Percentiles rank a stretch among this genome's conserved stretches.
Evolutionary conservation across 2,113 vertebrate species (phyloP).

Genomic region (Cephalopholis sonnerati): DNA sequence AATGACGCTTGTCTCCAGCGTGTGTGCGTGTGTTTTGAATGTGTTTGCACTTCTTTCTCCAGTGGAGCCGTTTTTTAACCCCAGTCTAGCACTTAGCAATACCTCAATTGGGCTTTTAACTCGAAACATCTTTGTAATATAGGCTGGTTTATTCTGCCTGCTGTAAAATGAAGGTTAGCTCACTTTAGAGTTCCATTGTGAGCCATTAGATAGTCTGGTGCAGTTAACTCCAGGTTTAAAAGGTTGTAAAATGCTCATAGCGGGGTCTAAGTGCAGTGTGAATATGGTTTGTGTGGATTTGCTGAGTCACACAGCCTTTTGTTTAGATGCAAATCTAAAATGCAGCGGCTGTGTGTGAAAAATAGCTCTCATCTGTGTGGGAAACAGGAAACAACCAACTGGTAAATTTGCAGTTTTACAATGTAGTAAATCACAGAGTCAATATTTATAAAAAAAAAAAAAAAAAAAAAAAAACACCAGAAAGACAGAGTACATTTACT

Average conservation of each 20-base stretch:
- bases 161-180: constrained; percentile 38
- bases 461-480: neutral
- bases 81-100: neutral
- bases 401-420: constrained; percentile 29
- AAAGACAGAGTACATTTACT: constrained; percentile 20
- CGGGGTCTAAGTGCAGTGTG: constrained; percentile 10
- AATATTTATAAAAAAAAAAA: constrained; percentile 45
- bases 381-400: constrained; percentile 14
- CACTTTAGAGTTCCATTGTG: constrained; percentile 20
- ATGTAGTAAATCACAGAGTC: constrained; percentile 19
- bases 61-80: neutral
- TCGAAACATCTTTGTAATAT: constrained; percentile 20
- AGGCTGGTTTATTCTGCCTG: constrained; percentile 13
- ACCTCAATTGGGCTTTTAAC: constrained; percentile 32
- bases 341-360: neutral
- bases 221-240: constrained; percentile 42
- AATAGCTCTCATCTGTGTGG: constrained; percentile 6
- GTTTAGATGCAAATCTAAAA: constrained; percentile 36
- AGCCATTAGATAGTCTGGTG: constrained; percentile 36
- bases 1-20: constrained; percentile 20
- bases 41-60: constrained; percentile 6
- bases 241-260: constrained; percentile 24
- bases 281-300: constrained; percentile 14
- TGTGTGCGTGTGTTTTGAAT: constrained; percentile 11
- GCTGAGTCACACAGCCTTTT: constrained; percentile 42